Conservation (phyloP, 2,797 vertebrate genomes). For the Smutsia gigantea region DNA sequence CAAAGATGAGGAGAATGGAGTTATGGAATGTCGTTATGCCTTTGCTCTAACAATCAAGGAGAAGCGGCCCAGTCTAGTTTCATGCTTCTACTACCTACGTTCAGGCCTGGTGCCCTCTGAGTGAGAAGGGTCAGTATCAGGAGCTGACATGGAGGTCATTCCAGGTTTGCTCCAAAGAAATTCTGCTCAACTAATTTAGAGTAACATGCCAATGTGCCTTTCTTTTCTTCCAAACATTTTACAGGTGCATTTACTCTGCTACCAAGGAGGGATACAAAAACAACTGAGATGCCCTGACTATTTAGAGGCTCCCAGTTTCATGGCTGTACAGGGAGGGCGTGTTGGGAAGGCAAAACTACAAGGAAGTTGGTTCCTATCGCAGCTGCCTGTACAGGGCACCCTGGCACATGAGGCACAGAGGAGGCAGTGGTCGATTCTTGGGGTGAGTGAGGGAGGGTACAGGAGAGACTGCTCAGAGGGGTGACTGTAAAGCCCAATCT, state of each 20-base stretch:
- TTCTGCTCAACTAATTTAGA: not conserved
- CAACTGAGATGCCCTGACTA: not conserved
- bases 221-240: not conserved
- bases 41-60: constrained; percentile 3
- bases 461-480: not conserved
- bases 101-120: not conserved
- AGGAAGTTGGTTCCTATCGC: not conserved
- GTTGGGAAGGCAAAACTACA: not conserved
- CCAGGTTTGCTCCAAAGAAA: not conserved
- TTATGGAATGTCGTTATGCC: not conserved
- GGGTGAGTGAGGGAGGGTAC: not conserved
- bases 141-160: not conserved
- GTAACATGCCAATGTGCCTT: not conserved
- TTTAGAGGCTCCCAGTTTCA: not conserved
- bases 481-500: not conserved
- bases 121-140: not conserved
- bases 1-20: not conserved
- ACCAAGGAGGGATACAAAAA: not conserved
- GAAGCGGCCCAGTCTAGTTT: not conserved
- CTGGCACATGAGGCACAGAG: not conserved
- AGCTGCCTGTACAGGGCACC: not conserved
- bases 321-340: too few relatives aligned
- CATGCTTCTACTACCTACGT: not conserved
- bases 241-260: not conserved
- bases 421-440: not conserved